Conservation (phyloP, 2,888 invertebrate species). For the Julus scanicus region DNA sequence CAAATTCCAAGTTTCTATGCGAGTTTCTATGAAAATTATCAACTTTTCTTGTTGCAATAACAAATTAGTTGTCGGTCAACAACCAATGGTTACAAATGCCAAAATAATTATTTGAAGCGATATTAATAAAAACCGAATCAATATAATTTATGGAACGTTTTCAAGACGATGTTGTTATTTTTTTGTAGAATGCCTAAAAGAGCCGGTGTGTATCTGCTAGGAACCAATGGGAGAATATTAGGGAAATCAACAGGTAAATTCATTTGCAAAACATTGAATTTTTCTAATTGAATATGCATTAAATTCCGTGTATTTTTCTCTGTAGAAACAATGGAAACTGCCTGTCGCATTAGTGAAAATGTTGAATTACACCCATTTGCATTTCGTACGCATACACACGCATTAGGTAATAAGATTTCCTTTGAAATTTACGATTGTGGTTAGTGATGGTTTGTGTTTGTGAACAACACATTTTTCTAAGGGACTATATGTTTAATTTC, state of each 20-base stretch:
- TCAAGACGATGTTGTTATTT: neutral
- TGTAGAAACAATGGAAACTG: conserved; percentile 88
- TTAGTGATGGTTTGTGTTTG: neutral
- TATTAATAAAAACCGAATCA: too few species aligned
- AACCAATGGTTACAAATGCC: too few species aligned
- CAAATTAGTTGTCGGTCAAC: too few species aligned
- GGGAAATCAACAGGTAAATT: conserved; percentile 64
- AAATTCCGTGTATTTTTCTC: neutral
- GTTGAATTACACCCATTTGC: conserved; percentile 94
- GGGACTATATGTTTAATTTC: too few species aligned
- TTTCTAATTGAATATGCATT: conserved; percentile 2
- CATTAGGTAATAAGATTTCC: conserved; percentile 73
- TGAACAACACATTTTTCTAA: neutral
- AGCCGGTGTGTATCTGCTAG: conserved; percentile 91
- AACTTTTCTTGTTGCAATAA: neutral
- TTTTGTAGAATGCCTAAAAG: conserved; percentile 70
- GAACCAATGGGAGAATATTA: conserved; percentile 84
- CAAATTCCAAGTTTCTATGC: neutral
- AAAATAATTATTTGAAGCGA: too few species aligned
- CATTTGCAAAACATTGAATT: neutral
- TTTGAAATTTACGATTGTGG: neutral
- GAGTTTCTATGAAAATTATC: conserved; percentile 52
- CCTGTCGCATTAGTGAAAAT: conserved; percentile 82
- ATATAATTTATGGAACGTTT: too few species aligned
- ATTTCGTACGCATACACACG: conserved; percentile 93